Conservation (phyloP, 2,888 invertebrate species). For the Dryadula phaetusa region DNA sequence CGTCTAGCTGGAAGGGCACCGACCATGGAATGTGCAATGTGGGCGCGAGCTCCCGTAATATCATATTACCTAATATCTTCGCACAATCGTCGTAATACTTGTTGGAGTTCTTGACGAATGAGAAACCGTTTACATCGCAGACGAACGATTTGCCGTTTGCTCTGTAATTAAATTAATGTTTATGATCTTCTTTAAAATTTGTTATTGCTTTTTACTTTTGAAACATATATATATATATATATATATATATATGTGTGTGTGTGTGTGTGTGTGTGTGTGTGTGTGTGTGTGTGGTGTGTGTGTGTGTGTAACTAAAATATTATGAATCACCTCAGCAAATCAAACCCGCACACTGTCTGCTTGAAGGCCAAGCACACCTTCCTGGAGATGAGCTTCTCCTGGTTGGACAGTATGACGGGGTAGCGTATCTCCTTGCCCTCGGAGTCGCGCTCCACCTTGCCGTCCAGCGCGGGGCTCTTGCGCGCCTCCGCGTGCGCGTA, state of each 20-base stretch:
- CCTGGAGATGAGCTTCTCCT: slow-evolving; percentile 98
- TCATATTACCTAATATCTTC: slow-evolving; percentile 99
- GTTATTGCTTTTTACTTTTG: too few species aligned
- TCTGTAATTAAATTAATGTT: too few species aligned
- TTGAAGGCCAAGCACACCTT: slow-evolving; percentile 98
- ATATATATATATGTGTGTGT: too few species aligned
- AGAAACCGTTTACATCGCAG: slow-evolving; percentile 99
- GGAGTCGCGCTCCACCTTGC: slow-evolving; percentile 98
- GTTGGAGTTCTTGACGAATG: slow-evolving; percentile 99
- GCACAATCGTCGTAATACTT: slow-evolving; percentile 99
- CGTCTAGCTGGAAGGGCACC: slow-evolving; percentile 98
- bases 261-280: too few species aligned
- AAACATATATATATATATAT: too few species aligned
- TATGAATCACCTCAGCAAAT: slow-evolving; percentile 90
- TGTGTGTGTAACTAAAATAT: too few species aligned
- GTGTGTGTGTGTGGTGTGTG: too few species aligned
- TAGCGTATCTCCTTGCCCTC: slow-evolving; percentile 99
- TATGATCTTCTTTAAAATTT: too few species aligned
- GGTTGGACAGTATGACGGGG: slow-evolving; percentile 98
- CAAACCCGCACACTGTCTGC: slow-evolving; percentile 99
- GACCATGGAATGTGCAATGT: slow-evolving; percentile 99
- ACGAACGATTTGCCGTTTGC: slow-evolving; percentile 99
- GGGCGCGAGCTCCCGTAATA: slow-evolving; percentile 96
- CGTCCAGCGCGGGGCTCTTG: slow-evolving; percentile 99
- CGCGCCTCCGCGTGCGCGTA: slow-evolving; percentile 99